phyloP scores from a whole-genome alignment of 2,888 invertebrate species.

The Trimorus sp. region DNA sequence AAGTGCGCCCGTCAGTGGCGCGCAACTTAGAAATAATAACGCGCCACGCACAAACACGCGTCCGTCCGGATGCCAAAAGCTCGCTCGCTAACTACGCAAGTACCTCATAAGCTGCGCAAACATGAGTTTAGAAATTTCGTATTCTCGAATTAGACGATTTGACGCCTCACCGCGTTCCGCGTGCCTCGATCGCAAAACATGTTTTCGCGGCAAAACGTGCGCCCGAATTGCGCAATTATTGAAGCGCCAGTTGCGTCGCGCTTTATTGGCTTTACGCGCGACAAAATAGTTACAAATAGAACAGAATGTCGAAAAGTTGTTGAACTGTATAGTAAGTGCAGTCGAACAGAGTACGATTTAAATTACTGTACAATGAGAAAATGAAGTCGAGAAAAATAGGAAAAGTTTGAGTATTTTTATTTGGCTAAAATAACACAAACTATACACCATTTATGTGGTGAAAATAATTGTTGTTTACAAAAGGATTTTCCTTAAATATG shows the following conservation, averaged over 20 bases:
- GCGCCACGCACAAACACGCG: constrained; percentile 28
- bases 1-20: constrained; percentile 25
- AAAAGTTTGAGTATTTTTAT: too few species aligned
- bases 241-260: constrained; percentile 31
- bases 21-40: constrained; percentile 57
- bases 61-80: constrained; percentile 45
- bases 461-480: too few species aligned
- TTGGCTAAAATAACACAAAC: too few species aligned
- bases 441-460: too few species aligned
- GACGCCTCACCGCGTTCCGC: constrained; percentile 39
- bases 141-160: constrained; percentile 58
- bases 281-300: too few species aligned
- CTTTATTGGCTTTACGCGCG: constrained; percentile 42
- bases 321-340: too few species aligned
- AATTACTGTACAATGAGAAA: too few species aligned
- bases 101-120: constrained; percentile 31
- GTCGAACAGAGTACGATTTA: too few species aligned
- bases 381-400: too few species aligned
- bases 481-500: too few species aligned
- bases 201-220: constrained; percentile 26
- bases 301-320: too few species aligned
- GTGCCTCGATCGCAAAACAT: constrained; percentile 52
- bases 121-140: constrained; percentile 46
- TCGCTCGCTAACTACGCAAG: constrained; percentile 45
- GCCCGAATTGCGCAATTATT: constrained; percentile 34